These are phyloP conservation scores for Dicyrtomina minuta DNA, from an alignment of 2,888 invertebrate genomes.

Conservation along the genomic window DNA sequence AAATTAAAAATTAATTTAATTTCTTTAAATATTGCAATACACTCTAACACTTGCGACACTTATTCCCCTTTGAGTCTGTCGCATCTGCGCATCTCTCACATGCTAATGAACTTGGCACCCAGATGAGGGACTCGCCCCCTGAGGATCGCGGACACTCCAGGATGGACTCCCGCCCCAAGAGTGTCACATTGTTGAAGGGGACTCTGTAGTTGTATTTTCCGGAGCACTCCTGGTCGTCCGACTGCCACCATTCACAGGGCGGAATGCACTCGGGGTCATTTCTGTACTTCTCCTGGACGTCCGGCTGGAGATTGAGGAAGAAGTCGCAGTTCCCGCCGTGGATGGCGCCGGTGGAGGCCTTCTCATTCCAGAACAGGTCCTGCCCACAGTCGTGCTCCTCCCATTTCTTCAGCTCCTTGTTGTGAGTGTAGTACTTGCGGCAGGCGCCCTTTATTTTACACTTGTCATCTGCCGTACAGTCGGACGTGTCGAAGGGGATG, in stretches of 20 bases:
- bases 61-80: too few relatives aligned
- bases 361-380: constrained; percentile 17
- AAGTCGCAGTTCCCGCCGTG: constrained; percentile 18
- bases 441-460: constrained; percentile 4
- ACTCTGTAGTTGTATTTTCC: constrained; percentile 5
- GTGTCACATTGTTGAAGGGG: background rate
- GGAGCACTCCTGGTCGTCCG: background rate
- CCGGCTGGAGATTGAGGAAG: background rate
- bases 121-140: background rate
- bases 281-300: background rate
- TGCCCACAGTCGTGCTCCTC: background rate
- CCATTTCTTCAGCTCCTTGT: constrained; percentile 5
- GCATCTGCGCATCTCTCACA: too few relatives aligned
- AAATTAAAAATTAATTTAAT: too few relatives aligned
- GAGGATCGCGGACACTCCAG: background rate
- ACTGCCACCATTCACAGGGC: constrained; percentile 19
- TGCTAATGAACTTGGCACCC: too few relatives aligned
- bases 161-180: background rate
- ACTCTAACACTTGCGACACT: too few relatives aligned
- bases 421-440: background rate
- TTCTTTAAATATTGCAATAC: too few relatives aligned
- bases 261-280: constrained; percentile 7
- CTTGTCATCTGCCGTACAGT: too few relatives aligned
- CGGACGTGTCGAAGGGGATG: too few relatives aligned
- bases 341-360: background rate